A percentile compares a stretch with the other conserved stretches of the same genome.
Evolutionary conservation across 1,140 invertebrate species (phyloP).

Genomic region (Hypsibius dujardini): DNA sequence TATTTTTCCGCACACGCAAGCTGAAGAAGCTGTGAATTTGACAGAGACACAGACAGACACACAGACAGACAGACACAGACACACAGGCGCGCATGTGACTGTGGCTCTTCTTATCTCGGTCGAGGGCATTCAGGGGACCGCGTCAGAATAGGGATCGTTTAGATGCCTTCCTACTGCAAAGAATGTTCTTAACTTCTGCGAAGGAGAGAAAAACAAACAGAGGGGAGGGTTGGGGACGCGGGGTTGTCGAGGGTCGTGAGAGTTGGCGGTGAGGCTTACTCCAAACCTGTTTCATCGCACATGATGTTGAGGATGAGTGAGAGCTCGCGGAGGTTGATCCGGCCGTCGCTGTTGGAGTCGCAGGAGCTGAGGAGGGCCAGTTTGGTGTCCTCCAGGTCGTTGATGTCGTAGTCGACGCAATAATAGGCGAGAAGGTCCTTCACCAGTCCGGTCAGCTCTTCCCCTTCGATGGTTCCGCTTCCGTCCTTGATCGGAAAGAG

Average conservation of each 20-base stretch:
- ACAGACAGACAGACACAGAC: background rate
- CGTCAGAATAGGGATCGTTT: conserved; percentile 13
- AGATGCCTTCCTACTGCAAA: conserved; percentile 18
- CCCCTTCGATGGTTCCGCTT: conserved; percentile 12
- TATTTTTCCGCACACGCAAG: background rate
- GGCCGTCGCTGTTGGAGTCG: conserved; percentile 11
- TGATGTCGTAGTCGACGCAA: conserved; percentile 16
- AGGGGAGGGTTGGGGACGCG: background rate
- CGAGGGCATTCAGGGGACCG: background rate
- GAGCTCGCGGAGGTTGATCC: conserved; percentile 6
- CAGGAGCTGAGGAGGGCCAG: background rate
- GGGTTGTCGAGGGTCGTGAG: background rate
- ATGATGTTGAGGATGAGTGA: conserved; percentile 3
- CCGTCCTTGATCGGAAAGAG: background rate
- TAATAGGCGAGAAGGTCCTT: conserved; percentile 14
- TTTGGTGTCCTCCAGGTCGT: conserved; percentile 13
- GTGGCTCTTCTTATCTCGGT: background rate
- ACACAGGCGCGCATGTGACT: background rate
- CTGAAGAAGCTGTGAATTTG: background rate
- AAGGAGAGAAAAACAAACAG: background rate
- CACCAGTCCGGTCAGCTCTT: conserved; percentile 9
- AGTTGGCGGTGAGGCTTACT: background rate
- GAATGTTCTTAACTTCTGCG: conserved; percentile 15
- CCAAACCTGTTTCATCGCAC: conserved; percentile 15
- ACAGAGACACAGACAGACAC: background rate